phyloP scores from a whole-genome alignment of 2,888 invertebrate species.

The Sinopyrophorus schimmeli region DNA sequence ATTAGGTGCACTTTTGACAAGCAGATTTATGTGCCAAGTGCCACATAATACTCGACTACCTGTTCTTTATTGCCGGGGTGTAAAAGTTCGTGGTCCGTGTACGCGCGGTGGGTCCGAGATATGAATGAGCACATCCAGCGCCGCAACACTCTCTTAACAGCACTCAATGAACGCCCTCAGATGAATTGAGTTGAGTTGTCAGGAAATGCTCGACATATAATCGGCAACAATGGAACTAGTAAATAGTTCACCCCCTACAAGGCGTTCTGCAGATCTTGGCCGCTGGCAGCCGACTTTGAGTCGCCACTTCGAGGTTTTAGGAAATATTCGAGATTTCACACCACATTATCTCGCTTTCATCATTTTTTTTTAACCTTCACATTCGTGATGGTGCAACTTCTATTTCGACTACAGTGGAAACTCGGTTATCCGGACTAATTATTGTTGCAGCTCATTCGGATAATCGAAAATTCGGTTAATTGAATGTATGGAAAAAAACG shows the following conservation, averaged over 20 bases:
- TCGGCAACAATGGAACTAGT: conserved; percentile 48
- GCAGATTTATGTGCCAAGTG: conserved; percentile 52
- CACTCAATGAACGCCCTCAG: conserved; percentile 44
- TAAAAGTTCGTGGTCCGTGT: conserved; percentile 54
- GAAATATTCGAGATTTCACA: conserved; percentile 27
- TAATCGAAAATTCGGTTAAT: too few relatives aligned
- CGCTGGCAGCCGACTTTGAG: conserved; percentile 21
- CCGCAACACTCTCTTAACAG: conserved; percentile 47
- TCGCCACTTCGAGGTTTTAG: conserved; percentile 26
- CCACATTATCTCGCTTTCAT: too few relatives aligned
- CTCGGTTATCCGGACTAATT: too few relatives aligned
- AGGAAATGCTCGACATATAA: conserved; percentile 48
- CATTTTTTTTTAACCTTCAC: too few relatives aligned
- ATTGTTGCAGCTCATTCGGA: too few relatives aligned
- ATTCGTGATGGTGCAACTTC: too few relatives aligned
- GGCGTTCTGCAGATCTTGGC: conserved; percentile 13
- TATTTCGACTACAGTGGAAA: too few relatives aligned
- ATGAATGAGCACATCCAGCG: conserved; percentile 63
- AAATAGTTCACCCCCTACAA: conserved; percentile 47
- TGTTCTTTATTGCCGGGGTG: conserved; percentile 35
- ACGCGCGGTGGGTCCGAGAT: conserved; percentile 60
- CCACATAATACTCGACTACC: conserved; percentile 44
- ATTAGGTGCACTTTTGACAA: conserved; percentile 53
- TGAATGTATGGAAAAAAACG: too few relatives aligned
- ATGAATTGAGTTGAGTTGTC: conserved; percentile 53